Evolutionary conservation across 2,113 vertebrate species (phyloP).

Genomic region (Mus pahari): DNA sequence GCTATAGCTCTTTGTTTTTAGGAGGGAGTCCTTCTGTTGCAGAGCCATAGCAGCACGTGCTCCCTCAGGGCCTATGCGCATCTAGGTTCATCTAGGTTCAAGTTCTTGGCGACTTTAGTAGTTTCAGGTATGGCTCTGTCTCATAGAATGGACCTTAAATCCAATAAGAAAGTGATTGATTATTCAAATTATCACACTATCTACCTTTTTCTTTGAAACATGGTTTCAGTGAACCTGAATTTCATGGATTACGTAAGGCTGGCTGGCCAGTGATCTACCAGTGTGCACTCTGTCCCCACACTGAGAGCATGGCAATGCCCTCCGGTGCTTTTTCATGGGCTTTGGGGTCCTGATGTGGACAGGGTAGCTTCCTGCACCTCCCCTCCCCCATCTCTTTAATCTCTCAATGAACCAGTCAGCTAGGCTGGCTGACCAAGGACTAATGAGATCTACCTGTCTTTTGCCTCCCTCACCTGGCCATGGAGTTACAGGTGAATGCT

Average conservation of each 20-base stretch:
- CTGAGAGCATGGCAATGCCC: background rate
- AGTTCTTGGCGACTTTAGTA: background rate
- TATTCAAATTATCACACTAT: background rate
- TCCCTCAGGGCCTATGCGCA: background rate
- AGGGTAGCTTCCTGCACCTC: no score
- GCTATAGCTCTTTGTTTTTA: background rate
- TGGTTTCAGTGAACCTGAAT: background rate
- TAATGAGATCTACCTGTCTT: background rate
- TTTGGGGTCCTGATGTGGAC: background rate
- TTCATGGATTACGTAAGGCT: background rate
- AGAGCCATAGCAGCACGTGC: background rate
- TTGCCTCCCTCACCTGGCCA: background rate
- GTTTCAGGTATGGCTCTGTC: background rate
- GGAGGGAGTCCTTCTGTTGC: background rate
- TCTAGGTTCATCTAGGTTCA: background rate
- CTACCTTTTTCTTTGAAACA: background rate
- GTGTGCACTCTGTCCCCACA: background rate
- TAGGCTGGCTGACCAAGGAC: background rate
- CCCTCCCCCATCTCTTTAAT: no score
- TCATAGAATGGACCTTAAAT: no score
- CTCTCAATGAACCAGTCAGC: background rate
- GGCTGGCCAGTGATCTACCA: background rate
- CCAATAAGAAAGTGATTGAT: background rate
- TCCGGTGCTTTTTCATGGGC: background rate
- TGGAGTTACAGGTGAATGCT: background rate